These are phyloP conservation scores for Abrostola tripartita DNA, from an alignment of 2,888 invertebrate species.

Conservation along the genomic window DNA sequence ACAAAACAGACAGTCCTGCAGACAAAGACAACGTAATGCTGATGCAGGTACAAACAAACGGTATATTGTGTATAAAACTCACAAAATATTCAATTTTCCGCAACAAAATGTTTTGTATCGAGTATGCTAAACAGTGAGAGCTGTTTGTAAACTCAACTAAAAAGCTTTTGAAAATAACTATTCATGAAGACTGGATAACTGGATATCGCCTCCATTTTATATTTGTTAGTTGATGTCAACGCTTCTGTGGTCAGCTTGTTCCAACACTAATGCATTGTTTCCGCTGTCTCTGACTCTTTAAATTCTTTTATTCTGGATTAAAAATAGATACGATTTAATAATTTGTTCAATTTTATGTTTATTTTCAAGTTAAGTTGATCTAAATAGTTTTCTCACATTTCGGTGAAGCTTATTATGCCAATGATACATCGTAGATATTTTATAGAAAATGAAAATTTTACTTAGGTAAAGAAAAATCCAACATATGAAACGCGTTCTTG, in stretches of 20 bases:
- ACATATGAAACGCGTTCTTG: no score
- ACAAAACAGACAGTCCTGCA: no score
- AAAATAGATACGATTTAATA: no score
- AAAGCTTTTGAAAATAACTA: conserved; percentile 26
- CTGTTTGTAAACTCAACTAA: conserved; percentile 19
- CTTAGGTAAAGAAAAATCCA: no score
- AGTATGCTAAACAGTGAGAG: conserved; percentile 20
- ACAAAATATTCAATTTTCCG: background rate
- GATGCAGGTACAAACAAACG: no score
- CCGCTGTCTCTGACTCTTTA: background rate
- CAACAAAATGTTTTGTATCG: conserved; percentile 18
- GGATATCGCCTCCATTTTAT: conserved; percentile 13
- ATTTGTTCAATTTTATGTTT: no score
- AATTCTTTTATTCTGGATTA: background rate
- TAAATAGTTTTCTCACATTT: no score
- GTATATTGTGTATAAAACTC: background rate
- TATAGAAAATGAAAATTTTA: no score
- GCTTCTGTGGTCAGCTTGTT: background rate
- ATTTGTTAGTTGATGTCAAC: conserved; percentile 1
- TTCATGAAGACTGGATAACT: conserved; percentile 9
- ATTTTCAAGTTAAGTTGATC: no score
- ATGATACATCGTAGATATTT: no score
- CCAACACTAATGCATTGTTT: background rate
- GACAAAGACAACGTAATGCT: no score
- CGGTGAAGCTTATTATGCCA: no score